Percentiles rank a stretch among this genome's conserved stretches.
Conservation (phyloP, 2,888 invertebrate genomes). For the Agonum fuliginosum region DNA sequence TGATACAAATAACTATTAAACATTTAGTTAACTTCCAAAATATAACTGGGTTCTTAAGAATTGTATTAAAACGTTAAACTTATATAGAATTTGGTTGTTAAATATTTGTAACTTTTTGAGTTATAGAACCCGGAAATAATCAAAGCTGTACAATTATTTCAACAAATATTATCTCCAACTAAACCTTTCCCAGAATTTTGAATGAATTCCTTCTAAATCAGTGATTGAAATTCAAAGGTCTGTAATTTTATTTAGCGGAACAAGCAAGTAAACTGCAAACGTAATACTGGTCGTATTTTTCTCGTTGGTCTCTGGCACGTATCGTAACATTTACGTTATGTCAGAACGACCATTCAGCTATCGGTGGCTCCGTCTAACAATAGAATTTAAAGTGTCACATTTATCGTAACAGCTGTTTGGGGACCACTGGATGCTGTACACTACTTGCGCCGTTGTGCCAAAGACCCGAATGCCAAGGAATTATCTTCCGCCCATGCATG, state of each 20-base stretch:
- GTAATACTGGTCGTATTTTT: constrained; percentile 33
- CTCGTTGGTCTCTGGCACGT: constrained; percentile 7
- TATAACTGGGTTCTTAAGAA: no score
- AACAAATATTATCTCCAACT: background rate
- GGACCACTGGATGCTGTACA: constrained; percentile 51
- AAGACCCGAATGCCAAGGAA: background rate
- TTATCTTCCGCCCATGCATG: no score
- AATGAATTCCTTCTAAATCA: no score
- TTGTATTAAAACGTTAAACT: no score
- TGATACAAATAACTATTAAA: no score
- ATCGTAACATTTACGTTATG: constrained; percentile 38
- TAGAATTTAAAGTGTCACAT: constrained; percentile 60
- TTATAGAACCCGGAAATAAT: no score
- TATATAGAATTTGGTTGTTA: no score
- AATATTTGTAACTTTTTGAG: no score
- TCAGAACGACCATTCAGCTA: constrained; percentile 39
- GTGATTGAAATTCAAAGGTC: background rate
- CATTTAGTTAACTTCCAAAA: no score
- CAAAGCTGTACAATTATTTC: no score
- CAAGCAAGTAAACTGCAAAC: constrained; percentile 13
- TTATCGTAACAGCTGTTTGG: constrained; percentile 57
- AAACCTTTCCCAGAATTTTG: no score
- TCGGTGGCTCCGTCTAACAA: constrained; percentile 54
- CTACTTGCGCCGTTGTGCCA: constrained; percentile 14
- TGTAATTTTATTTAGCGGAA: constrained; percentile 24